Base-by-base conservation (phyloP, 2,888 invertebrate species). In the Molorchus minor region DNA sequence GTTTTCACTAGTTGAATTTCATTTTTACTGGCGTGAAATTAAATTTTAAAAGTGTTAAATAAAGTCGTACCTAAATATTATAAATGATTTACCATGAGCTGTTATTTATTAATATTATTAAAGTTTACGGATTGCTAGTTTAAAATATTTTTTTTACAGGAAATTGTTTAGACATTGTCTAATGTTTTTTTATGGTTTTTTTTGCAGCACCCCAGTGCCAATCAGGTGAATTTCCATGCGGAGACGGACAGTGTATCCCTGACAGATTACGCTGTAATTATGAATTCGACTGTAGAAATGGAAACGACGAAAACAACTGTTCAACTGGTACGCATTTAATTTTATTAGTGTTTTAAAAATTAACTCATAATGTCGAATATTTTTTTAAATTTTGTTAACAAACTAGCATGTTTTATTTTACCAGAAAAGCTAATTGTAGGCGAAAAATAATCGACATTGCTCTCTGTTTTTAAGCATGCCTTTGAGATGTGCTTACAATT, bases 171-270 rank as follows among this genome's bases (percentile, higher is more conserved):
- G n/a, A n/a, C n/a, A n/a, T n/a, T n/a, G n/a, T n/a, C n/a, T n/a
- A n/a, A n/a, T n/a, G n/a, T n/a, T n/a, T n/a, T n/a, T n/a, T n/a
- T n/a, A n/a, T n/a, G n/a, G 5, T 29, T 45, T 58, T 60, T 56
- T 29, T 67, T 68, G 5, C 60, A 68, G 65, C 46, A n/a, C 49
- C 54, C 10, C 57, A 62, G 55, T 83, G 82, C 66, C 69, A 71
- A 41, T 62, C 64, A 0, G 84, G 83, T 41, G 82, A 86, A 67
- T 85, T 83, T 75, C 77, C 77, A 1, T 88, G 88, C 75, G 71
- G 80, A 62, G 82, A 85, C 68, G 85, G 85, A 17, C 78, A 80
- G 55, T 88, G 88, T 71, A 85, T 89, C 64, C 82, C 82, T 61
- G 76, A 77, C 8, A 71, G 74, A 25, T 82, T 83, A 59, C 82